Conservation (phyloP, 2,797 vertebrate species). For the Brachyalestes nurse region DNA sequence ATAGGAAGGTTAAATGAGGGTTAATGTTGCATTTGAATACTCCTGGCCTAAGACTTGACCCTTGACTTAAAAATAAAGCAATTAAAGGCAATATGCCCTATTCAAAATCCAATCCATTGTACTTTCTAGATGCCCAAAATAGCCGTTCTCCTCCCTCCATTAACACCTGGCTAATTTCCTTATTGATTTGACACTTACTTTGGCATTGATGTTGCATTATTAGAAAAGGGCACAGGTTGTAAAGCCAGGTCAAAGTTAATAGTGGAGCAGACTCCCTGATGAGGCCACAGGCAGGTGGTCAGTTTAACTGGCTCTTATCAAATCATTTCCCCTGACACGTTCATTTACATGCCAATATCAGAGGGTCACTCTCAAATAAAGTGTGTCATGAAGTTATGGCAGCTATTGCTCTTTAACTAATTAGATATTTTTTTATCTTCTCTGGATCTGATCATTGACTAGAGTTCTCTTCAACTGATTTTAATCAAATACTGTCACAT, state of each 20-base stretch:
- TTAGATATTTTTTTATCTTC: not conserved
- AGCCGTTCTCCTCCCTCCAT: not conserved
- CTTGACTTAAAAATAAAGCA: not conserved
- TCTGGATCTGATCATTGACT: not conserved
- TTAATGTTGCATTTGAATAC: too few relatives aligned
- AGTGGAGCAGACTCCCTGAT: constrained; percentile 50
- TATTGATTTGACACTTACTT: constrained; percentile 7
- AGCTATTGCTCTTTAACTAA: constrained; percentile 56
- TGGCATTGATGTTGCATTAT: constrained; percentile 43
- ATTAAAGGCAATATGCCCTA: not conserved
- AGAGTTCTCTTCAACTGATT: not conserved
- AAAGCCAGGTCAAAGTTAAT: constrained; percentile 54
- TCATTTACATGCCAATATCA: constrained; percentile 63
- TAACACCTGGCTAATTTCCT: not conserved
- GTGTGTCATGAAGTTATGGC: constrained; percentile 64
- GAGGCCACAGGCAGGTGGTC: constrained; percentile 58
- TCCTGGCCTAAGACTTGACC: too few relatives aligned
- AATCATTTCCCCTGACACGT: constrained; percentile 50
- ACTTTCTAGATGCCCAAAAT: not conserved
- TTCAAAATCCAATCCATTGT: not conserved
- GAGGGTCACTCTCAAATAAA: constrained; percentile 60
- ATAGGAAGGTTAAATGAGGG: too few relatives aligned
- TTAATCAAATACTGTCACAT: not conserved
- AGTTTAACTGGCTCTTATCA: constrained; percentile 37
- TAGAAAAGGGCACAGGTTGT: constrained; percentile 50